Base-by-base conservation (phyloP, 1,140 invertebrate species). In the Mactra quadrangularis region DNA sequence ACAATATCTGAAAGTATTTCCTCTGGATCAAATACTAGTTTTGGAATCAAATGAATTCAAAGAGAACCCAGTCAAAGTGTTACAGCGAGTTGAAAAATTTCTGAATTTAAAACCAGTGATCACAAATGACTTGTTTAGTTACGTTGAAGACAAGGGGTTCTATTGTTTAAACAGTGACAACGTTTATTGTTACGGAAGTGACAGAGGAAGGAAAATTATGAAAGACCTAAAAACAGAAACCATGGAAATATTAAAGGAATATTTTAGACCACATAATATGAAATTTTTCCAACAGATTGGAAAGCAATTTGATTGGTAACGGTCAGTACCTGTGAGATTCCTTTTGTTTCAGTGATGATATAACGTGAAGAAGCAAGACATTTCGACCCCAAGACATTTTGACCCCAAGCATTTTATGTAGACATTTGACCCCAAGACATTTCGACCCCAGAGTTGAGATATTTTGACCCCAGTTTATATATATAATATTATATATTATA, bases 161-260 rank as follows among this genome's bases (percentile, higher is more conserved):
- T 35, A 62, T 35, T 62, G 59, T n/a, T 62, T 62, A 62, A 33
- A 38, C n/a, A 35, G 4, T 3, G 1, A 33, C 33, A n/a, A n/a
- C n/a, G 4, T 62, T 13, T 1, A n/a, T 35, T 62, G 59, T 19
- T 62, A 62, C 17, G 59, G 31, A n/a, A 62, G 59, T 38, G 59
- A 62, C n/a, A 33, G 59, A 19, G 59, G 59, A 4, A 9, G 59
- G 29, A 33, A 29, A 35, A 62, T 35, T 7, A 29, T 62, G 31
- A 62, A 62, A n/a, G 59, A 62, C 33, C 33, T 62, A 19, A 62
- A 33, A 62, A 4, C 29, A 38, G 59, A 62, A 47, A 68, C 38
- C 15, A 68, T 25, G 11, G 1, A 27, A 29, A 68, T 11, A 15
- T 25, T 68, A 1, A 11, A 29, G 2, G 64, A 45, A 29, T 47